Conservation (phyloP, 1,140 invertebrate species). For the Papilio aristodemus region DNA sequence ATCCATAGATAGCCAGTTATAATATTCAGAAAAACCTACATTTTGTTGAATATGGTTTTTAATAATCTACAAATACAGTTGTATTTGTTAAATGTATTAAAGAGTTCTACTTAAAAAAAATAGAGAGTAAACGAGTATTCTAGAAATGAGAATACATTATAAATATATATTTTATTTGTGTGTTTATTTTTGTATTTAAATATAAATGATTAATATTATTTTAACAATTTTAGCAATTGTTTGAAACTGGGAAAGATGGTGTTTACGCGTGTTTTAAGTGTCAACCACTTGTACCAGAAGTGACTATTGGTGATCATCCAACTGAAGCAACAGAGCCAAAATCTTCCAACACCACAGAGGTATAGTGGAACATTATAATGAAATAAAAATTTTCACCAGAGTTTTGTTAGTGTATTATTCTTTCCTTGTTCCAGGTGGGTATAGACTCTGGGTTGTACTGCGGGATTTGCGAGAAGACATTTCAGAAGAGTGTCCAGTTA, state of each 20-base stretch:
- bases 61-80: not conserved
- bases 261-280: conserved; percentile 74
- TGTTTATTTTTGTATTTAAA: conserved; percentile 15
- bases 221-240: conserved; percentile 62
- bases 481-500: conserved; percentile 81
- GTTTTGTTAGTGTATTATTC: not conserved
- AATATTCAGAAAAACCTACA: conserved; percentile 23
- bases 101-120: no score
- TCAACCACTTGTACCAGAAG: conserved; percentile 70
- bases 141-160: not conserved
- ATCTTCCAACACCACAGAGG: conserved; percentile 54
- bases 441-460: conserved; percentile 57
- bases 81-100: no score
- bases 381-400: no score
- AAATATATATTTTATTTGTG: not conserved
- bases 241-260: conserved; percentile 71
- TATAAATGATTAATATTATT: conserved; percentile 23
- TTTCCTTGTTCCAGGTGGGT: conserved; percentile 45
- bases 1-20: not conserved
- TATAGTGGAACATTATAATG: conserved; percentile 15
- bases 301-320: conserved; percentile 61
- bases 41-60: not conserved
- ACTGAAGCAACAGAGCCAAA: conserved; percentile 45
- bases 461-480: conserved; percentile 82
- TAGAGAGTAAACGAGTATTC: no score